A percentile compares a stretch with the other conserved stretches of the same genome.
phyloP scores from a whole-genome alignment of 2,113 vertebrate species.

The Cyprinodon brontotheroides region DNA sequence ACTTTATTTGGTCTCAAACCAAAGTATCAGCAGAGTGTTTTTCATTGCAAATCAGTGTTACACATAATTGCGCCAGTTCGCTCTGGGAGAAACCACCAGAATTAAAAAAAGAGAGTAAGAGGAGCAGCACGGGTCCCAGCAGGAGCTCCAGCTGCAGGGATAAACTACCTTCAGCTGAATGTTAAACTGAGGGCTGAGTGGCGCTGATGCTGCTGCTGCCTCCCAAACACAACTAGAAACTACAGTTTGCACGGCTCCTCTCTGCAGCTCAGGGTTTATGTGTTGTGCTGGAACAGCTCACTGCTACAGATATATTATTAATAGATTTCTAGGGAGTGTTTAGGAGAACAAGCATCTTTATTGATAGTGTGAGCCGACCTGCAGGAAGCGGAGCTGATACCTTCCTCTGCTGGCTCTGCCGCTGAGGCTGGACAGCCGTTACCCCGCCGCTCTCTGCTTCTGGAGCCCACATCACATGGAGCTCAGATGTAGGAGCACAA shows the following conservation, averaged over 20 bases:
- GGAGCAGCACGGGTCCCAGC: constrained; percentile 14
- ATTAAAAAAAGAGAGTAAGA: constrained; percentile 15
- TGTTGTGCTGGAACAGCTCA: constrained; percentile 30
- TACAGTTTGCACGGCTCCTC: constrained; percentile 3
- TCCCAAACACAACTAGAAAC: too few species aligned
- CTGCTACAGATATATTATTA: constrained; percentile 61
- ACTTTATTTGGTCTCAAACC: constrained; percentile 25
- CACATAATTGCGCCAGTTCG: not conserved
- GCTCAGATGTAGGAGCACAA: constrained; percentile 1
- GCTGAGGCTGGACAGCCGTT: constrained; percentile 4
- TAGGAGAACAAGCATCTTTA: constrained; percentile 62
- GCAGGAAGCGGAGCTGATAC: constrained; percentile 41
- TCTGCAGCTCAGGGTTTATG: constrained; percentile 23
- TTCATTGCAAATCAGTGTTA: constrained; percentile 26
- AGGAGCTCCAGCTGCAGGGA: constrained; percentile 26
- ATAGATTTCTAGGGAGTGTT: constrained; percentile 51
- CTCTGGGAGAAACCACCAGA: constrained; percentile 6
- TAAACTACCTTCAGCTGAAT: constrained; percentile 27
- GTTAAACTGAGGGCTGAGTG: not conserved
- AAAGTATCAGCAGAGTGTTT: constrained; percentile 24
- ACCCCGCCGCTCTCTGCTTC: not conserved
- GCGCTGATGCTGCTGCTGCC: too few species aligned
- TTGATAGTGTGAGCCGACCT: constrained; percentile 53
- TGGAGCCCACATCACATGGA: not conserved
- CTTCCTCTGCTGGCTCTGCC: constrained; percentile 18